These are phyloP conservation scores for Macrostomum lignano DNA, from an alignment of 1,140 invertebrate species.

Conservation along the genomic window DNA sequence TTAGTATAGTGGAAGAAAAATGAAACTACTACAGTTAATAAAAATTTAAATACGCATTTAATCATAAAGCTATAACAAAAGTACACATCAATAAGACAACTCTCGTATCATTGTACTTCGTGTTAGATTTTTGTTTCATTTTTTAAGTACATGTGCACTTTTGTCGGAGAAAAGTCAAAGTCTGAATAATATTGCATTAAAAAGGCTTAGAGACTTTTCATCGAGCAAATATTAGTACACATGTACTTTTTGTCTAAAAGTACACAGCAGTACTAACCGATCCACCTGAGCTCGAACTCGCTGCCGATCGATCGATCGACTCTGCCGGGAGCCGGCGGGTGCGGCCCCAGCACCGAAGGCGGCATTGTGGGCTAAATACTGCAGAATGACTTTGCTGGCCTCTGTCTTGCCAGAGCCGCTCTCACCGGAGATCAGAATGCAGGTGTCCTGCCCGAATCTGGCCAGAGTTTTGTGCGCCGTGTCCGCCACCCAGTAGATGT, in stretches of 20 bases:
- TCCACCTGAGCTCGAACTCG: too few relatives aligned
- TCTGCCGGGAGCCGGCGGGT: too few relatives aligned
- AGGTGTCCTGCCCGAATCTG: not conserved
- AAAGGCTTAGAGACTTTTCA: constrained; percentile 43
- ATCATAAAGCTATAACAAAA: too few relatives aligned
- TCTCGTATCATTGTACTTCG: constrained; percentile 36
- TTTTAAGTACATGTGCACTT: constrained; percentile 32
- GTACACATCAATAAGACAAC: too few relatives aligned
- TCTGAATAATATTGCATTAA: too few relatives aligned
- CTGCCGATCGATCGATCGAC: too few relatives aligned
- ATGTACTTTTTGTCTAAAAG: too few relatives aligned
- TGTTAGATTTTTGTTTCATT: constrained; percentile 33
- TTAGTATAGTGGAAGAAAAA: too few relatives aligned
- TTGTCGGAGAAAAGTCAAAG: constrained; percentile 46
- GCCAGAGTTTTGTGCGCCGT: constrained; percentile 13
- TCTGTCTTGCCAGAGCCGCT: constrained; percentile 93
- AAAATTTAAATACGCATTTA: too few relatives aligned
- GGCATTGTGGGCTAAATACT: constrained; percentile 59
- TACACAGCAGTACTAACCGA: too few relatives aligned
- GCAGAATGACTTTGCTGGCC: constrained; percentile 82
- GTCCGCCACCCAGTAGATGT: constrained; percentile 43
- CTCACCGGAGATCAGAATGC: constrained; percentile 34
- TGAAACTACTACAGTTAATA: too few relatives aligned
- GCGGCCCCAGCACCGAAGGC: not conserved
- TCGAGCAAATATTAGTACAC: constrained; percentile 47